A percentile compares a stretch with the other conserved stretches of the same genome.
These are phyloP conservation scores for Hermaeophaga mercurialis DNA, from an alignment of 2,888 invertebrate species.

Conservation along the genomic window DNA sequence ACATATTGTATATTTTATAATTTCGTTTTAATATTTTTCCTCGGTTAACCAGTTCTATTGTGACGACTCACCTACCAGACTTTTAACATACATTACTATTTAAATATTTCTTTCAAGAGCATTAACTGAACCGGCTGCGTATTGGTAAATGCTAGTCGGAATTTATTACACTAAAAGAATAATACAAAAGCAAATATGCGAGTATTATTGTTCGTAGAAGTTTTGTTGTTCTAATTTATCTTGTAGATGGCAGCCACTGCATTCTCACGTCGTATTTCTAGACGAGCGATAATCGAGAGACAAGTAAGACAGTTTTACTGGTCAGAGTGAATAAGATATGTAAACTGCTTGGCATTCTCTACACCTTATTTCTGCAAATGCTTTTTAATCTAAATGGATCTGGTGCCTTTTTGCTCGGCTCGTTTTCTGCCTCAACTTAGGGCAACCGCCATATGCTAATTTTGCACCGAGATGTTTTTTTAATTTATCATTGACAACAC, in stretches of 20 bases:
- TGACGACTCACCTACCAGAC: too few relatives aligned
- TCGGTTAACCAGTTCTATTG: not conserved
- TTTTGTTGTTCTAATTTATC: constrained; percentile 3
- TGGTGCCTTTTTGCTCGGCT: too few relatives aligned
- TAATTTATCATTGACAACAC: too few relatives aligned
- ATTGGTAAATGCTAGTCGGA: not conserved
- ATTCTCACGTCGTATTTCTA: constrained; percentile 22
- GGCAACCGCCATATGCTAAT: too few relatives aligned
- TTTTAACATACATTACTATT: not conserved
- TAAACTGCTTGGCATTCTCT: constrained; percentile 27
- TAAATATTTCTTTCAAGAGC: not conserved
- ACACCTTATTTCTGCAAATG: too few relatives aligned
- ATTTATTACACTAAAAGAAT: not conserved
- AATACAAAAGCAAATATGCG: too few relatives aligned
- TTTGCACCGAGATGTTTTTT: too few relatives aligned
- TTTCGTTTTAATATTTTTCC: not conserved
- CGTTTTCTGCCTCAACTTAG: too few relatives aligned
- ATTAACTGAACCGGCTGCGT: not conserved
- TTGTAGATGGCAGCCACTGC: constrained; percentile 5
- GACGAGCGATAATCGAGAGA: constrained; percentile 20
- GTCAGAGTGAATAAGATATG: constrained; percentile 22
- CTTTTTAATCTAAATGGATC: too few relatives aligned
- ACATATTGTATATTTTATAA: too few relatives aligned
- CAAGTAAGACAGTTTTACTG: constrained; percentile 19
- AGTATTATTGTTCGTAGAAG: too few relatives aligned